phyloP scores from a whole-genome alignment of 2,113 vertebrate species.

The Channa maculata region DNA sequence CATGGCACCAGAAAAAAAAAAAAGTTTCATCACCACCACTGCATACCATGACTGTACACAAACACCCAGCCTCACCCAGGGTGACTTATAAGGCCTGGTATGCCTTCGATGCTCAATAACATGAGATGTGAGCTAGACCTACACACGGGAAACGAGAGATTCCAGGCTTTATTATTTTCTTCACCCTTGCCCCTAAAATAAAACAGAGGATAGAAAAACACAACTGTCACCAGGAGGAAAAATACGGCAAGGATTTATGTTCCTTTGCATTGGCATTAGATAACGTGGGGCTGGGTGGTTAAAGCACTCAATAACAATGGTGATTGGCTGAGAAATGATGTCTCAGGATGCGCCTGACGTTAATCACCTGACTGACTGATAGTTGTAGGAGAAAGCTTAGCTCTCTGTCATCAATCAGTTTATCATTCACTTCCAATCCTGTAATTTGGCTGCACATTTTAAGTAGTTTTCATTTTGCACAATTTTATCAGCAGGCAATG shows the following conservation, averaged over 20 bases:
- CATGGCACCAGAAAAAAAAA: background rate
- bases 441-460: constrained; percentile 24
- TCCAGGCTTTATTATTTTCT: constrained; percentile 54
- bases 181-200: constrained; percentile 33
- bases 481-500: constrained; percentile 20
- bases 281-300: background rate
- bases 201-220: constrained; percentile 56
- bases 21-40: constrained; percentile 9
- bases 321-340: constrained; percentile 27
- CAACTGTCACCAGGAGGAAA: background rate
- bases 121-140: constrained; percentile 34
- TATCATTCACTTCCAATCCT: constrained; percentile 37
- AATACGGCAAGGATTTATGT: constrained; percentile 37
- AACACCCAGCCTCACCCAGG: constrained; percentile 39
- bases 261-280: constrained; percentile 32
- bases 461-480: constrained; percentile 8
- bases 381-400: constrained; percentile 26
- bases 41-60: constrained; percentile 50
- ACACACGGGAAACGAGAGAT: constrained; percentile 73
- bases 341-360: constrained; percentile 4
- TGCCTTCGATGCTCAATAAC: constrained; percentile 50
- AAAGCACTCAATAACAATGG: constrained; percentile 21
- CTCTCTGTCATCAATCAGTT: constrained; percentile 37
- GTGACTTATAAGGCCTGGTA: constrained; percentile 67
- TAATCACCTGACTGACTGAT: constrained; percentile 53